These are phyloP conservation scores for Agriopis leucophaearia DNA, from an alignment of 2,888 invertebrate genomes.

Conservation along the genomic window DNA sequence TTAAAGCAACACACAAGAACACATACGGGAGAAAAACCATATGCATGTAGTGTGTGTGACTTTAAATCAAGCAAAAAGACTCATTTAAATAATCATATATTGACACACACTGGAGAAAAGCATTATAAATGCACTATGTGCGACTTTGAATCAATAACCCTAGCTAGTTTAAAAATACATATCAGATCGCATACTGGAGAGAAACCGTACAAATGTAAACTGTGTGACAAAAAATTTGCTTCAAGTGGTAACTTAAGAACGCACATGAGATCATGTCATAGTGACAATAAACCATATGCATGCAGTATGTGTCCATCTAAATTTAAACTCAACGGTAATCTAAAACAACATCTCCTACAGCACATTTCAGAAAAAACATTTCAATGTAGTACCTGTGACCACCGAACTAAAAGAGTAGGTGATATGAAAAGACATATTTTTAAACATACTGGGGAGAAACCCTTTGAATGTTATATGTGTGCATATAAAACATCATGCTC, in stretches of 20 bases:
- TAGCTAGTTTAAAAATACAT: neutral
- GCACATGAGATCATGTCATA: conserved; percentile 2
- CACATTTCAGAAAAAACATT: neutral
- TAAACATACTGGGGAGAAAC: neutral
- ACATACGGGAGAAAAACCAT: conserved; percentile 1
- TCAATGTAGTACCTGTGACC: neutral
- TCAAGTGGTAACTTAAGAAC: neutral
- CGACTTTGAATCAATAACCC: neutral
- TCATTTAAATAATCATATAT: conserved; percentile 3
- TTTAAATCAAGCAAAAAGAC: neutral
- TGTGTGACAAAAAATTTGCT: neutral
- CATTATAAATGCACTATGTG: conserved; percentile 1
- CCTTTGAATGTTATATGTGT: conserved; percentile 1
- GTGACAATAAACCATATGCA: neutral
- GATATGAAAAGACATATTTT: conserved; percentile 5
- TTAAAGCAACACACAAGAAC: conserved; percentile 1
- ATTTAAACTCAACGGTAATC: conserved; percentile 5
- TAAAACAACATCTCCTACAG: neutral
- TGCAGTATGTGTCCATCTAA: conserved; percentile 1
- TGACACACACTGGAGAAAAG: neutral
- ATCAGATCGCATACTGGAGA: neutral
- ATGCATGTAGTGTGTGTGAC: neutral
- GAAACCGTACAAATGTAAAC: neutral
- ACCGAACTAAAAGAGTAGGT: neutral
- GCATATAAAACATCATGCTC: neutral